phyloP scores from a whole-genome alignment of 1,140 invertebrate genomes.

The Psix sp. region DNA sequence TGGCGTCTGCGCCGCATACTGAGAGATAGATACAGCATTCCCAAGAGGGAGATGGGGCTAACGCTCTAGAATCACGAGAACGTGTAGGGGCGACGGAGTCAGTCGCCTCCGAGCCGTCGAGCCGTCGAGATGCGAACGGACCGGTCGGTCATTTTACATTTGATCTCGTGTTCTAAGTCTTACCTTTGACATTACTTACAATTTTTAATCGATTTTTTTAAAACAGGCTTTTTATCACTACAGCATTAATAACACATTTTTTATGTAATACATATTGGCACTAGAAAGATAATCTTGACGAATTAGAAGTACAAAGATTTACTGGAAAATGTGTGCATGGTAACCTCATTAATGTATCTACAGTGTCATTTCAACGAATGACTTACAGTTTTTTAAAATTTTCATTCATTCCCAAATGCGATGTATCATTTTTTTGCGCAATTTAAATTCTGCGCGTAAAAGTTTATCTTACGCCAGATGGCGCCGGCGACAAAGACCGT shows the following conservation, averaged over 20 bases:
- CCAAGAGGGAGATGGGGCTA: constrained; percentile 60
- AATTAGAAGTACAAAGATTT: too few species aligned
- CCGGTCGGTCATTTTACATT: constrained; percentile 52
- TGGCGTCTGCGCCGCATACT: constrained; percentile 68
- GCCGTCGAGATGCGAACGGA: constrained; percentile 71
- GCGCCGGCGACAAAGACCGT: constrained; percentile 52
- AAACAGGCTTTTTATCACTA: too few species aligned
- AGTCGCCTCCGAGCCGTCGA: constrained; percentile 74
- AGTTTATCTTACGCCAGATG: constrained; percentile 38
- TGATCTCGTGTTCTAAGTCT: constrained; percentile 41
- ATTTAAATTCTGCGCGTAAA: constrained; percentile 28
- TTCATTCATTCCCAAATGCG: constrained; percentile 24
- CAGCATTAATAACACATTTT: too few species aligned
- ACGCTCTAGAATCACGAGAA: constrained; percentile 65
- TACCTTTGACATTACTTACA: constrained; percentile 21
- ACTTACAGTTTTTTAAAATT: constrained; percentile 12
- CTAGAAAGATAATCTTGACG: too few species aligned
- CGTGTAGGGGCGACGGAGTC: constrained; percentile 65
- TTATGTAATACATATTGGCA: too few species aligned
- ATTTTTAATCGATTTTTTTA: constrained; percentile 4
- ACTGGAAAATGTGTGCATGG: constrained; percentile 4
- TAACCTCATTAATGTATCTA: neutral
- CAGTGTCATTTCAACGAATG: constrained; percentile 18
- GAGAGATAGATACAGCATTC: constrained; percentile 59
- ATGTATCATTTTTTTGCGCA: constrained; percentile 16